Conservation (phyloP, 2,888 invertebrate genomes). For the Galerucella calmariensis region DNA sequence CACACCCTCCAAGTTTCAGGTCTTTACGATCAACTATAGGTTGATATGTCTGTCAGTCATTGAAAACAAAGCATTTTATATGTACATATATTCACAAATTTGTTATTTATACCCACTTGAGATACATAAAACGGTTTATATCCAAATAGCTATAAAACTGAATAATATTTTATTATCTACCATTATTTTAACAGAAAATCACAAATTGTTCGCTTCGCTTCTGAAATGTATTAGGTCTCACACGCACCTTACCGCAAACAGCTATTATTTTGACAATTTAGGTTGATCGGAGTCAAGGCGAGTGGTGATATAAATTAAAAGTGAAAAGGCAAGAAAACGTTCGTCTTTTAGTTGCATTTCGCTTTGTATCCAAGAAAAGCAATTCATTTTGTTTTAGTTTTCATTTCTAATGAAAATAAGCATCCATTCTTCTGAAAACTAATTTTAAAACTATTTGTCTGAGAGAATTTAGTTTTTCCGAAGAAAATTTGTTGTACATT, state of each 20-base stretch:
- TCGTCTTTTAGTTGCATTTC: neutral
- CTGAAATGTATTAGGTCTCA: conserved; percentile 15
- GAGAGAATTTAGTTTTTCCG: too few relatives aligned
- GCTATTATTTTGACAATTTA: conserved; percentile 29
- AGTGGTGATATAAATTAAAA: conserved; percentile 24
- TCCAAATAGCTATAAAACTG: conserved; percentile 4
- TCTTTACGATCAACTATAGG: too few relatives aligned
- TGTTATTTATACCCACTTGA: neutral
- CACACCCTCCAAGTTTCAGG: too few relatives aligned
- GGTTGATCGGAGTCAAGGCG: conserved; percentile 4
- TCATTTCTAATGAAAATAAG: neutral
- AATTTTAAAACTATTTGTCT: too few relatives aligned
- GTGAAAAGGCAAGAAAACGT: conserved; percentile 20
- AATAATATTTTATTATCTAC: conserved; percentile 23
- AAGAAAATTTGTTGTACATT: too few relatives aligned
- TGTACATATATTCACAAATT: neutral
- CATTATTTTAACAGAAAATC: conserved; percentile 16
- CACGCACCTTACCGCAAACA: conserved; percentile 30
- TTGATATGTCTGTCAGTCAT: too few relatives aligned
- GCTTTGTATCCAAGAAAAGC: neutral
- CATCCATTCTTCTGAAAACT: neutral
- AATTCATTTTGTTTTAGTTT: neutral
- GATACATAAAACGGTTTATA: conserved; percentile 1
- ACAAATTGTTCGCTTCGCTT: conserved; percentile 12
- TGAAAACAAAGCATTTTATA: too few relatives aligned